These are phyloP conservation scores for Mesitornis unicolor DNA, from an alignment of 2,113 vertebrate genomes.

Conservation along the genomic window DNA sequence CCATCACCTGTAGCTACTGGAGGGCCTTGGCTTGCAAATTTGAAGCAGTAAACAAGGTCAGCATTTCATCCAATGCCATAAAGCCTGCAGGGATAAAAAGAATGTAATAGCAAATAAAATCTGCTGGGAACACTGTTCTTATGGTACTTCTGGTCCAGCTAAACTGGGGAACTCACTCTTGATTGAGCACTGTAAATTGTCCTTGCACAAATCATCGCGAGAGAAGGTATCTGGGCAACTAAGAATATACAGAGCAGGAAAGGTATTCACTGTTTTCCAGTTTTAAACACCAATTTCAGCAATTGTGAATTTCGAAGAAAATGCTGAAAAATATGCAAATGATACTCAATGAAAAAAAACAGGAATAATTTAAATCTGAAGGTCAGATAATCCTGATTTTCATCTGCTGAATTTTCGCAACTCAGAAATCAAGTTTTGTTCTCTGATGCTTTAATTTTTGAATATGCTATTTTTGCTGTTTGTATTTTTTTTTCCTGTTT, in stretches of 20 bases:
- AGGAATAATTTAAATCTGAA: neutral
- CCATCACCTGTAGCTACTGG: neutral
- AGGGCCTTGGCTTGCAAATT: neutral
- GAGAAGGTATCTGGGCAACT: neutral
- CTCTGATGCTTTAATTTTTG: neutral
- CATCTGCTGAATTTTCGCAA: neutral
- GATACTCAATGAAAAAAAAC: neutral
- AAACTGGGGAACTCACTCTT: neutral
- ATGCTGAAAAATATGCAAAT: neutral
- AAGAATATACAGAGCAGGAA: neutral
- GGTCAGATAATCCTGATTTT: neutral
- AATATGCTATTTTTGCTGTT: neutral
- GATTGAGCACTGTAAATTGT: neutral
- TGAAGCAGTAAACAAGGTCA: neutral
- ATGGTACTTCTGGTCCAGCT: neutral
- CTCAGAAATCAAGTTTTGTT: neutral
- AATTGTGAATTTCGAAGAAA: neutral
- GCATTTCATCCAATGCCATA: neutral
- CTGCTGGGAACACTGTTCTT: neutral
- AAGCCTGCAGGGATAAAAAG: neutral
- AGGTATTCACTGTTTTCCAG: neutral
- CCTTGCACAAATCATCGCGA: neutral
- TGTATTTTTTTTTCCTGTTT: rapidly evolving
- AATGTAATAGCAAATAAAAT: neutral
- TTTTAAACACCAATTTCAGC: neutral